phyloP scores from a whole-genome alignment of 1,140 invertebrate species.

The Apis mellifera region DNA sequence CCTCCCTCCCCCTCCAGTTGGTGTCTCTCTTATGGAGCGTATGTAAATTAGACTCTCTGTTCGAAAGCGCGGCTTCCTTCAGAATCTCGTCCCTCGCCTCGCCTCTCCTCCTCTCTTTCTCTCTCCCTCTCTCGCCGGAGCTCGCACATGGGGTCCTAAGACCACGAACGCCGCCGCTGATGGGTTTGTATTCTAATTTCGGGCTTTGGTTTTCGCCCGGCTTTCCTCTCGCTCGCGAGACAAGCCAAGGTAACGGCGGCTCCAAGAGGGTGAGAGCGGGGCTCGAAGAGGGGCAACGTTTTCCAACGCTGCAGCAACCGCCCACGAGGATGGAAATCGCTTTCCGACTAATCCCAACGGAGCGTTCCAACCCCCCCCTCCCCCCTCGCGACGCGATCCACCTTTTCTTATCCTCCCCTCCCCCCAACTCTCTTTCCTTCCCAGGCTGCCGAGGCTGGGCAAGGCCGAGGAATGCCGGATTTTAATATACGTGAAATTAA shows the following conservation, averaged over 20 bases:
- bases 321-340: slow-evolving; percentile 70
- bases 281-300: slow-evolving; percentile 51
- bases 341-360: slow-evolving; percentile 76
- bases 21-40: slow-evolving; percentile 71
- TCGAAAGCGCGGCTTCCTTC: slow-evolving; percentile 68
- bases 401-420: slow-evolving; percentile 62
- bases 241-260: slow-evolving; percentile 32
- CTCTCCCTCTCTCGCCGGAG: slow-evolving; percentile 5
- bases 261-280: slow-evolving; percentile 3
- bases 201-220: slow-evolving; percentile 73
- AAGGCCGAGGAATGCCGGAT: slow-evolving; percentile 72
- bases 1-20: slow-evolving; percentile 13
- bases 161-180: slow-evolving; percentile 66
- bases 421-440: background rate
- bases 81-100: slow-evolving; percentile 45
- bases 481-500: slow-evolving; percentile 85
- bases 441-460: slow-evolving; percentile 78
- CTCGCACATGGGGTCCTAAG: slow-evolving; percentile 71
- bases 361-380: slow-evolving; percentile 40
- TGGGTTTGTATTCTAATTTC: slow-evolving; percentile 79
- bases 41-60: slow-evolving; percentile 76
- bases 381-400: slow-evolving; percentile 29
- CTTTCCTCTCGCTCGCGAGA: slow-evolving; percentile 57
- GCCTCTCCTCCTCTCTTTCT: background rate
- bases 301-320: slow-evolving; percentile 67